These are phyloP conservation scores for Dromius quadrimaculatus DNA, from an alignment of 2,888 invertebrate genomes.

Conservation along the genomic window DNA sequence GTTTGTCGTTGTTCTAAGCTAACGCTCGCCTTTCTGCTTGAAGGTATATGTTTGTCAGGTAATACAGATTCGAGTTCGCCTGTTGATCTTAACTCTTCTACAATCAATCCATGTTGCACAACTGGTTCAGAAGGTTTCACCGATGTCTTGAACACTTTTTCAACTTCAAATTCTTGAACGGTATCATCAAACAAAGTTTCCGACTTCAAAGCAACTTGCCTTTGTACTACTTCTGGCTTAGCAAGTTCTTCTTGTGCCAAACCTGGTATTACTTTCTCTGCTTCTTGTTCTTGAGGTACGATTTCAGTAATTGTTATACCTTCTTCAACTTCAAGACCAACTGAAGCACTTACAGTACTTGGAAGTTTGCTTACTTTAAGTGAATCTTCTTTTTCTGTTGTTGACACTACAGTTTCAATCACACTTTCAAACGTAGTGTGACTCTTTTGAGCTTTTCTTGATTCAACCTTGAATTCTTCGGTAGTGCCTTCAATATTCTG, in stretches of 20 bases:
- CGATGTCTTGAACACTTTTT: conserved; percentile 56
- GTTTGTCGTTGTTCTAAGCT: conserved; percentile 63
- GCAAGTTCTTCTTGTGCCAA: conserved; percentile 66
- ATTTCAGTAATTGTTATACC: conserved; percentile 65
- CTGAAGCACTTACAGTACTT: conserved; percentile 40
- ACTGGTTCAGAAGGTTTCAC: conserved; percentile 61
- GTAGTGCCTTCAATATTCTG: conserved; percentile 58
- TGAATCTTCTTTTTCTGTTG: conserved; percentile 60
- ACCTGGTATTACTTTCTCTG: conserved; percentile 64
- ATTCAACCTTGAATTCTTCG: conserved; percentile 25
- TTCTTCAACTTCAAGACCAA: conserved; percentile 57
- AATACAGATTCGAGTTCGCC: conserved; percentile 67
- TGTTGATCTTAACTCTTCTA: conserved; percentile 67
- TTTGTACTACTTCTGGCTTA: conserved; percentile 65
- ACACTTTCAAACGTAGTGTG: conserved; percentile 60
- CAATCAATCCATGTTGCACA: conserved; percentile 66
- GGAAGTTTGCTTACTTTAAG: conserved; percentile 55
- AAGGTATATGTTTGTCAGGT: conserved; percentile 64
- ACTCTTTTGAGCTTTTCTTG: conserved; percentile 57
- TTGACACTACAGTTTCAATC: conserved; percentile 58
- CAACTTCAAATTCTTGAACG: conserved; percentile 56
- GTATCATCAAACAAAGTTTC: conserved; percentile 61
- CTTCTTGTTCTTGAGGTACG: conserved; percentile 62
- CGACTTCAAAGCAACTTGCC: conserved; percentile 65
- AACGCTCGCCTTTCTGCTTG: conserved; percentile 65